These are phyloP conservation scores for Idaea aversata DNA, from an alignment of 2,888 invertebrate genomes.

Conservation along the genomic window DNA sequence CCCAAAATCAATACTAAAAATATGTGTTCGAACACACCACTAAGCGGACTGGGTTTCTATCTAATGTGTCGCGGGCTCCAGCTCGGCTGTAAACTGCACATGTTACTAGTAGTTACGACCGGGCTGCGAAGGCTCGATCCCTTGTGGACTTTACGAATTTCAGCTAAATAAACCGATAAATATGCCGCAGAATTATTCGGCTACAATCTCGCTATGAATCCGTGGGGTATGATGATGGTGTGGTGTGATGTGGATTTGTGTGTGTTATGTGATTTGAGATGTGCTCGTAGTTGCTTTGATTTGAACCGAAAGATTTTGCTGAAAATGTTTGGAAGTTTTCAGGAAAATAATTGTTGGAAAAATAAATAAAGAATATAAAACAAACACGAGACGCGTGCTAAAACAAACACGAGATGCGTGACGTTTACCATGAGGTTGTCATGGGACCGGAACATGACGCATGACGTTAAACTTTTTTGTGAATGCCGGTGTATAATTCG, in stretches of 20 bases:
- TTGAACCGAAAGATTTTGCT: too few relatives aligned
- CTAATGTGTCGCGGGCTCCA: constrained; percentile 39
- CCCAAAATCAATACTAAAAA: constrained; percentile 5
- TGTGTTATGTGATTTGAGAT: background rate
- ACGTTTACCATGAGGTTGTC: too few relatives aligned
- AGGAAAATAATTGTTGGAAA: too few relatives aligned
- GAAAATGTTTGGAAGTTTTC: too few relatives aligned
- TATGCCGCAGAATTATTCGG: constrained; percentile 34
- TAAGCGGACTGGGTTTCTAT: constrained; percentile 30
- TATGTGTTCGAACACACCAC: constrained; percentile 29
- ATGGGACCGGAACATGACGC: too few relatives aligned
- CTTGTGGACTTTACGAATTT: constrained; percentile 29
- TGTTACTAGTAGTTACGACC: constrained; percentile 51
- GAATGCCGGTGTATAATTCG: too few relatives aligned
- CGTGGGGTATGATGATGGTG: background rate
- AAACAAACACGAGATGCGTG: too few relatives aligned
- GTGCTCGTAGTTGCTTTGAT: background rate
- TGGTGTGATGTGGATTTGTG: background rate
- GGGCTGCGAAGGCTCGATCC: constrained; percentile 28
- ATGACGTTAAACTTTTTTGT: too few relatives aligned
- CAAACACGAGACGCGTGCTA: too few relatives aligned
- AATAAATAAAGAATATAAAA: too few relatives aligned
- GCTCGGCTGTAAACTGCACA: constrained; percentile 57
- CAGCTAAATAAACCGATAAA: constrained; percentile 33
- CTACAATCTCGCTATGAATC: constrained; percentile 13